Conservation (phyloP, 2,113 vertebrate genomes). For the Oriolus oriolus region DNA sequence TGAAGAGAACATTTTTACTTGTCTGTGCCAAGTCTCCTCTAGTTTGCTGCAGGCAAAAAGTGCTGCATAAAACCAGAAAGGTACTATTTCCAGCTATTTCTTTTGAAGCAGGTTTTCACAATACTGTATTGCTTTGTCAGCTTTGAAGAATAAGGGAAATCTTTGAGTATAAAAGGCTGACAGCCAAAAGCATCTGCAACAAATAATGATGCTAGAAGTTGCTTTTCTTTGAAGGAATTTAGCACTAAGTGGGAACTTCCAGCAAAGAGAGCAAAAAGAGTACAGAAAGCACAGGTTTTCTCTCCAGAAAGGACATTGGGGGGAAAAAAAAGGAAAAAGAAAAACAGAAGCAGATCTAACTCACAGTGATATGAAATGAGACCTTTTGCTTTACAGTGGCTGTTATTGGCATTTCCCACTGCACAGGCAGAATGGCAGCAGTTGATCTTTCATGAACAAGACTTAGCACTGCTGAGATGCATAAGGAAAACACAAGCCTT, state of each 20-base stretch:
- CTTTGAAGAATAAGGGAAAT: neutral
- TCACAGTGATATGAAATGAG: neutral
- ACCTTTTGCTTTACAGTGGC: neutral
- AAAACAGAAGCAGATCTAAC: neutral
- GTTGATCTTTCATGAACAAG: neutral
- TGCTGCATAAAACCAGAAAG: neutral
- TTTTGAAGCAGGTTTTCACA: neutral
- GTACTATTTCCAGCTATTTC: neutral
- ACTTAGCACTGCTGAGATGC: neutral
- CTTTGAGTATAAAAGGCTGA: neutral
- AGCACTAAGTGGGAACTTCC: neutral
- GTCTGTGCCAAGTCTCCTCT: neutral
- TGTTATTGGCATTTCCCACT: neutral
- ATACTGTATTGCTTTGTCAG: neutral
- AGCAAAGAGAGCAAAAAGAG: neutral
- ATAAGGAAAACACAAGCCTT: neutral
- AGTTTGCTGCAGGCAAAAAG: neutral
- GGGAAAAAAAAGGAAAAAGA: neutral
- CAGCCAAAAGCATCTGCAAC: neutral
- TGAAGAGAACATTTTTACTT: neutral
- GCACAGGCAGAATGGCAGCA: neutral
- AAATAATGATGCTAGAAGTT: neutral
- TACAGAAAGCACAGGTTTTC: neutral
- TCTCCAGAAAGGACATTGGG: neutral
- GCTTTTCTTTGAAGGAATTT: neutral